Evolutionary conservation across 2,797 vertebrate genomes (phyloP).

Genomic region (Zenarchopterus dispar): DNA sequence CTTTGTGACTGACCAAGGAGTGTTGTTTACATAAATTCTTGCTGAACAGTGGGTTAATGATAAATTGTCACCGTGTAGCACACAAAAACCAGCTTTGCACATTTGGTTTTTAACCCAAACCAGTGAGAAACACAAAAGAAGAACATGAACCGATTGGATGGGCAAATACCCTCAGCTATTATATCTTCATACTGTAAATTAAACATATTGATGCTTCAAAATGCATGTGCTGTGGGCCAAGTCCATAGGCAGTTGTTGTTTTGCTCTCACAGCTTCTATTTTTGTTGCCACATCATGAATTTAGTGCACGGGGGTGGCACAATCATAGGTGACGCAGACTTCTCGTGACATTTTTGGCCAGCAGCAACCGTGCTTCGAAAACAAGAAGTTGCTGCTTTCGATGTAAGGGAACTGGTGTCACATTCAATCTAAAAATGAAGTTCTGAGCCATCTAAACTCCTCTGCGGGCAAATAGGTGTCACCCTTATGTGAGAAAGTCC

Average conservation of each 20-base stretch:
- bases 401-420: slow-evolving; percentile 59
- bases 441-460: background rate
- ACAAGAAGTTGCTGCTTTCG: slow-evolving; percentile 63
- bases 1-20: slow-evolving; percentile 18
- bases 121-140: background rate
- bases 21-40: slow-evolving; percentile 29
- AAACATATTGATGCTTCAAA: background rate
- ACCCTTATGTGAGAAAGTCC: slow-evolving; percentile 21
- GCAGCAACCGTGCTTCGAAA: slow-evolving; percentile 24
- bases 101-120: background rate
- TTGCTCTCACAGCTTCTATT: background rate
- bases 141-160: too few relatives aligned
- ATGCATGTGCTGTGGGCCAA: background rate
- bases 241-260: background rate
- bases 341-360: slow-evolving; percentile 43
- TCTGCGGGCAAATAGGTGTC: slow-evolving; percentile 27
- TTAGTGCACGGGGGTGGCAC: background rate
- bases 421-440: slow-evolving; percentile 51
- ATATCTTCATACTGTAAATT: too few relatives aligned
- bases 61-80: background rate
- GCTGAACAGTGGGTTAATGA: slow-evolving; percentile 11
- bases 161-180: too few relatives aligned
- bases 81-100: slow-evolving; percentile 8
- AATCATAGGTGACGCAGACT: background rate
- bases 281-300: background rate